Percentiles rank a stretch among this genome's conserved stretches.
Conservation (phyloP, 2,888 invertebrate species). For the Lobophora halterata region DNA sequence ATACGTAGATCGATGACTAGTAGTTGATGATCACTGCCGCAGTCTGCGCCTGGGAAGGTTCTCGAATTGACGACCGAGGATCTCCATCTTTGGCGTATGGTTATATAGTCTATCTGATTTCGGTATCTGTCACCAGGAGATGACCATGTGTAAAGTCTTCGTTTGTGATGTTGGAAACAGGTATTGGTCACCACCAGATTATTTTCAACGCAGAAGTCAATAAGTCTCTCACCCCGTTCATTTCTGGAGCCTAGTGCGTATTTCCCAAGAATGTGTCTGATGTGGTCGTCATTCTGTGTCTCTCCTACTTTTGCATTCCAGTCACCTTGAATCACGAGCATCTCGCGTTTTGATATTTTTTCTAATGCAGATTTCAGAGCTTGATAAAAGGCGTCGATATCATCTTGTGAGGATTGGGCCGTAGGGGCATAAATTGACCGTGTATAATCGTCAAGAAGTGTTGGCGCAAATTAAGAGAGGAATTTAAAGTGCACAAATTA, state of each 20-base stretch:
- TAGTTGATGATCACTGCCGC: not conserved
- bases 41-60: not conserved
- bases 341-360: constrained; percentile 16
- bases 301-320: constrained; percentile 5
- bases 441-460: too few species aligned
- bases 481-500: too few species aligned
- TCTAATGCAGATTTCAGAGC: constrained; percentile 2
- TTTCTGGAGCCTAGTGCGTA: constrained; percentile 7
- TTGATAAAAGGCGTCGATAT: constrained; percentile 15
- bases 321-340: constrained; percentile 3
- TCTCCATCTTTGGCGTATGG: not conserved
- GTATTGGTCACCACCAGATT: constrained; percentile 16
- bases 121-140: not conserved
- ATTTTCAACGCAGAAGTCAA: constrained; percentile 6
- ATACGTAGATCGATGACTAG: not conserved
- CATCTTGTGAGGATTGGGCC: constrained; percentile 9
- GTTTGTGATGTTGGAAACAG: not conserved
- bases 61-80: not conserved
- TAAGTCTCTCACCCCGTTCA: constrained; percentile 3
- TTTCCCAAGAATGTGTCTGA: constrained; percentile 1
- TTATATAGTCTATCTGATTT: not conserved
- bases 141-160: not conserved
- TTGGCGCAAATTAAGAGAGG: too few species aligned
- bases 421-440: constrained; percentile 27
- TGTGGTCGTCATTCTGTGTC: too few species aligned